phyloP scores from a whole-genome alignment of 2,888 invertebrate species.

The Magallana nippona region DNA sequence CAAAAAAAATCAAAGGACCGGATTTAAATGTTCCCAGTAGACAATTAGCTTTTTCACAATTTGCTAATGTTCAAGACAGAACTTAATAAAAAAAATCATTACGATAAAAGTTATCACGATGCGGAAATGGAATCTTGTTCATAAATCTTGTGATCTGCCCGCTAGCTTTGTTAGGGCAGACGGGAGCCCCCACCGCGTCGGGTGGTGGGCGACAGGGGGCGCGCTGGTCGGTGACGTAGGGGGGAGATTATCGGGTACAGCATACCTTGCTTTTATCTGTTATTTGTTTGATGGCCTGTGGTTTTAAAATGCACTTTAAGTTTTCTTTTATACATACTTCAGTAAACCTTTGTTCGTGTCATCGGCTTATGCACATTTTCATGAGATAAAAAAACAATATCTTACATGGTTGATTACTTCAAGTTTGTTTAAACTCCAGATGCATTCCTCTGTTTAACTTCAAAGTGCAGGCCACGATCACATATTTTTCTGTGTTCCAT shows the following conservation, averaged over 20 bases:
- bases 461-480: too few species aligned
- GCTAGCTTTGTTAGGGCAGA: neutral
- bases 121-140: slow-evolving; percentile 4
- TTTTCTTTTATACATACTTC: neutral
- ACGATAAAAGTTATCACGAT: neutral
- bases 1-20: too few species aligned
- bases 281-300: neutral
- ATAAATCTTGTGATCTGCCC: neutral
- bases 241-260: slow-evolving; percentile 8
- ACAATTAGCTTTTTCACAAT: too few species aligned
- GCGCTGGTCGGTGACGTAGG: neutral
- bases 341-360: neutral
- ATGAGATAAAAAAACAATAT: neutral
- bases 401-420: too few species aligned
- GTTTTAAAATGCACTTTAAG: neutral
- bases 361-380: neutral
- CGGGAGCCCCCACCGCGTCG: neutral
- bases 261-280: neutral
- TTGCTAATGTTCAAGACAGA: neutral
- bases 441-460: too few species aligned
- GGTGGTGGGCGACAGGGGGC: too few species aligned
- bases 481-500: too few species aligned
- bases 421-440: too few species aligned
- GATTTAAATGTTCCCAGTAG: too few species aligned
- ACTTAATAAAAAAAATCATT: neutral